These are phyloP conservation scores for Baronia brevicornis DNA, from an alignment of 2,888 invertebrate genomes.

Conservation along the genomic window DNA sequence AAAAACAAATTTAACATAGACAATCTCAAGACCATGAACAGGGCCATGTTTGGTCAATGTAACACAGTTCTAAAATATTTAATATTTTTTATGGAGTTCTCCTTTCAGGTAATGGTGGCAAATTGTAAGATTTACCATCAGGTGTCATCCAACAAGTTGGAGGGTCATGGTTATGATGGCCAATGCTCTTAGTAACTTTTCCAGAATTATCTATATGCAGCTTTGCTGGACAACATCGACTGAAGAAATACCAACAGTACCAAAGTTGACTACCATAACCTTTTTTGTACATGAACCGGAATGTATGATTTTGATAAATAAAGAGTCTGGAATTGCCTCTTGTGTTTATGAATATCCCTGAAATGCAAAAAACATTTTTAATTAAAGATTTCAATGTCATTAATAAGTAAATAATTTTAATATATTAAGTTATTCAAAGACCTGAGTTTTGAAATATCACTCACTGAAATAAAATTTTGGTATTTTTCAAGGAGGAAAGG, in stretches of 20 bases:
- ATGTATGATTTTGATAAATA: conserved; percentile 69
- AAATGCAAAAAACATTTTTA: conserved; percentile 29
- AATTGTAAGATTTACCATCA: conserved; percentile 62
- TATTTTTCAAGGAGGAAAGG: no score
- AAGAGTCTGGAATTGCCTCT: conserved; percentile 68
- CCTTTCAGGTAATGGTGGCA: conserved; percentile 55
- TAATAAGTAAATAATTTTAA: background rate
- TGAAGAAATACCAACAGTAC: conserved; percentile 73
- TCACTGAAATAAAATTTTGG: no score
- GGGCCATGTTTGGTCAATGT: conserved; percentile 29
- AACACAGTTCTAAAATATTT: conserved; percentile 34
- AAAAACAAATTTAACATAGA: no score
- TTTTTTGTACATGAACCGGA: conserved; percentile 70
- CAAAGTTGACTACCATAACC: conserved; percentile 70
- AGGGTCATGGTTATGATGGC: conserved; percentile 64
- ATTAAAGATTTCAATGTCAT: background rate
- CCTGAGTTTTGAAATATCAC: no score
- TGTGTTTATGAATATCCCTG: conserved; percentile 71
- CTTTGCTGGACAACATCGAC: conserved; percentile 65
- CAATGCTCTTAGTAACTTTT: conserved; percentile 64
- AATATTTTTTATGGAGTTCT: conserved; percentile 31
- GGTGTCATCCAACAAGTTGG: conserved; percentile 72
- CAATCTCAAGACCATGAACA: no score
- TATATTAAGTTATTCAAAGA: no score
- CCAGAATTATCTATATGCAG: conserved; percentile 62